Conservation (phyloP, 2,113 vertebrate genomes). For the Alectura lathami region DNA sequence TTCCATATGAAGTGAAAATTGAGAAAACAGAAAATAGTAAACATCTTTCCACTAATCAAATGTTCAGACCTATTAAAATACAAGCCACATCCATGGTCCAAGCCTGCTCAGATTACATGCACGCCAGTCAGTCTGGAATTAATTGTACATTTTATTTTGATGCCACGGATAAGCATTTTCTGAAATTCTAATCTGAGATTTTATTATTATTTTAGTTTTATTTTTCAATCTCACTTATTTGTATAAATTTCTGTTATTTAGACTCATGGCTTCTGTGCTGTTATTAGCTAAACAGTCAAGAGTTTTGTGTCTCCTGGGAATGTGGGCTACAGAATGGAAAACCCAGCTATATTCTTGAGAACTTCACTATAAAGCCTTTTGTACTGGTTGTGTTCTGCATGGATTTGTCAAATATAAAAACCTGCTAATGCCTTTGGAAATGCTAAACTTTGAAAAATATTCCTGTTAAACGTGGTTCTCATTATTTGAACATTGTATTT, state of each 20-base stretch:
- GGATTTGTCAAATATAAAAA: slow-evolving; percentile 8
- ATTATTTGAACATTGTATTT: neutral
- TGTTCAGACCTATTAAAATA: neutral
- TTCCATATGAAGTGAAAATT: neutral
- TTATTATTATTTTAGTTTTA: neutral
- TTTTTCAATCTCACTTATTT: neutral
- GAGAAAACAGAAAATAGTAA: neutral
- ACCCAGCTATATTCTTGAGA: neutral
- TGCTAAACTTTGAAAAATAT: neutral
- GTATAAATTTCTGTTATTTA: neutral
- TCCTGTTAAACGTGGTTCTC: neutral
- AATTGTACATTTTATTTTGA: neutral
- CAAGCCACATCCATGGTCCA: neutral
- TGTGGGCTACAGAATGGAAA: neutral
- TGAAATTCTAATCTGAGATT: neutral
- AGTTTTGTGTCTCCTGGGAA: neutral
- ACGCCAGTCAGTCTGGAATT: neutral
- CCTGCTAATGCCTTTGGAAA: neutral
- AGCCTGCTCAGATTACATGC: neutral
- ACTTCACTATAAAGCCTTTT: slow-evolving; percentile 9
- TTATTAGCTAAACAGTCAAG: slow-evolving; percentile 2
- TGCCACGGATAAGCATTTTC: neutral
- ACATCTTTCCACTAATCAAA: neutral
- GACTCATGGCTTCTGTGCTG: neutral
- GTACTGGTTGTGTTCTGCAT: neutral